Percentiles rank a stretch among this genome's conserved stretches.
Conservation (phyloP, 2,888 invertebrate genomes). For the Tetrapedia diversipes region DNA sequence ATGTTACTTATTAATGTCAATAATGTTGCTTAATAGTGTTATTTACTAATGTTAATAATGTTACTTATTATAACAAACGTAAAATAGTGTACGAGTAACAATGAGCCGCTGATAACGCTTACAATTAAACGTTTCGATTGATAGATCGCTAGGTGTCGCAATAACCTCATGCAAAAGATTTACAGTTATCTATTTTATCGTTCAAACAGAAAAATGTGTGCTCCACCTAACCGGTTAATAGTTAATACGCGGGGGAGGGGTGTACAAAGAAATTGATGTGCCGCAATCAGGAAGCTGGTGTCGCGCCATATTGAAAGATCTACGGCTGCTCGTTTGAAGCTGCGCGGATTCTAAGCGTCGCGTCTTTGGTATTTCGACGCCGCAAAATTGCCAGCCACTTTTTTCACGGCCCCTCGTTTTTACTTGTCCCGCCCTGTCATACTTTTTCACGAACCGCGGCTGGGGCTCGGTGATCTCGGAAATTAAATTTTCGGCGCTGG, state of each 20-base stretch:
- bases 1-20: too few species aligned
- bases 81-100: too few species aligned
- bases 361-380: slow-evolving; percentile 42
- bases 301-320: slow-evolving; percentile 71
- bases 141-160: too few species aligned
- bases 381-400: slow-evolving; percentile 50
- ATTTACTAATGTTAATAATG: too few species aligned
- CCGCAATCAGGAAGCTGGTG: slow-evolving; percentile 72
- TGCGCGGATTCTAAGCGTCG: slow-evolving; percentile 35
- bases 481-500: slow-evolving; percentile 58
- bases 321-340: slow-evolving; percentile 58
- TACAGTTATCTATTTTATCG: too few species aligned
- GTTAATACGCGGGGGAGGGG: slow-evolving; percentile 59
- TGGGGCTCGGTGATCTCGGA: slow-evolving; percentile 34
- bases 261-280: slow-evolving; percentile 71
- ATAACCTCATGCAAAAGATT: too few species aligned
- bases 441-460: slow-evolving; percentile 45
- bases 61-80: too few species aligned
- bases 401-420: slow-evolving; percentile 15
- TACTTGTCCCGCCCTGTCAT: slow-evolving; percentile 24
- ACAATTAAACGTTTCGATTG: too few species aligned
- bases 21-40: too few species aligned
- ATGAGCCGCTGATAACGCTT: too few species aligned
- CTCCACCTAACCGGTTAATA: slow-evolving; percentile 60
- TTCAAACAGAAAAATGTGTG: too few species aligned